phyloP scores from a whole-genome alignment of 2,113 vertebrate genomes.

The Leptodactylus fuscus region DNA sequence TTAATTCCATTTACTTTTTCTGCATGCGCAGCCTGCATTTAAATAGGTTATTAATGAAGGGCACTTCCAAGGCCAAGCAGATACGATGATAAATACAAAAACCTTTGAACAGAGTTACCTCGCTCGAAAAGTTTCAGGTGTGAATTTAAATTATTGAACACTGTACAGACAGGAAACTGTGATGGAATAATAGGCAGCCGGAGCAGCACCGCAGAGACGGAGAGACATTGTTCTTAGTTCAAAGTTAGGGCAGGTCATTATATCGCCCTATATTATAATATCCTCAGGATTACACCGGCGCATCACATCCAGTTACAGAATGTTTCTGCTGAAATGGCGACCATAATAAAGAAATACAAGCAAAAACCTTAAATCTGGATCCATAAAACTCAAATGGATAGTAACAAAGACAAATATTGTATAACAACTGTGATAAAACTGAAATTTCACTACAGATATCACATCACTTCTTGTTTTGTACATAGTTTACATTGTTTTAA shows the following conservation, averaged over 20 bases:
- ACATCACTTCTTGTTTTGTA: too few species aligned
- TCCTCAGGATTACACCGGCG: background rate
- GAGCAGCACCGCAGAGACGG: background rate
- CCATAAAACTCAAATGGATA: too few species aligned
- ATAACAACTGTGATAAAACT: too few species aligned
- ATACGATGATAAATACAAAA: slow-evolving; percentile 49
- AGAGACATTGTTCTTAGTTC: slow-evolving; percentile 4
- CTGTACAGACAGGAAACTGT: background rate
- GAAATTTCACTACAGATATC: too few species aligned
- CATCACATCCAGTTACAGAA: background rate
- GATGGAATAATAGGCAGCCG: slow-evolving; percentile 41
- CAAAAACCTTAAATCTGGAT: too few species aligned
- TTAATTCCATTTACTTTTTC: slow-evolving; percentile 55
- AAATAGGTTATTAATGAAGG: slow-evolving; percentile 59
- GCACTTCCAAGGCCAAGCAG: slow-evolving; percentile 52
- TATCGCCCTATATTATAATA: background rate
- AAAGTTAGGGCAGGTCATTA: slow-evolving; percentile 29
- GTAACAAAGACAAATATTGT: too few species aligned
- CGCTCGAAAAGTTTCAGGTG: slow-evolving; percentile 48
- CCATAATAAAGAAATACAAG: too few species aligned
- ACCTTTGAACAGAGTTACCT: slow-evolving; percentile 53
- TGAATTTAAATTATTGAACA: slow-evolving; percentile 54
- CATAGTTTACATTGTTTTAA: too few species aligned
- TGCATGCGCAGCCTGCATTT: slow-evolving; percentile 48
- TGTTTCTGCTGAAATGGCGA: background rate